A percentile compares a stretch with the other conserved stretches of the same genome.
These are phyloP conservation scores for Ictalurus furcatus DNA, from an alignment of 2,113 vertebrate genomes.

Conservation along the genomic window DNA sequence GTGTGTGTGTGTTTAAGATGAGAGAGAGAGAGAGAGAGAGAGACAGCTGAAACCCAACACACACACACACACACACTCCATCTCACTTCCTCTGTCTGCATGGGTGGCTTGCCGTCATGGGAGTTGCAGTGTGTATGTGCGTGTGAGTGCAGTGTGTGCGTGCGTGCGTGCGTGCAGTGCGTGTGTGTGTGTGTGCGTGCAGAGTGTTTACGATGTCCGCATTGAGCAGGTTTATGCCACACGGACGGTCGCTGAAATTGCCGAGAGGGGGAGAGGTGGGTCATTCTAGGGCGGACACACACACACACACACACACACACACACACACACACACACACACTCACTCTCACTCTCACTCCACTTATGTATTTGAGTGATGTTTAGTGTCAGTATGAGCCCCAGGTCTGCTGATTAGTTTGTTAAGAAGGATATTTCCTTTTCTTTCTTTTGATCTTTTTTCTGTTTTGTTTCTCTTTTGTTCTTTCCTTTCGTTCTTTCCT, in stretches of 20 bases:
- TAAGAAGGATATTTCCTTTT: background rate
- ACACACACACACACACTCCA: slow-evolving; percentile 4
- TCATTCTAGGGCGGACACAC: background rate
- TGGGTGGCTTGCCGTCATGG: slow-evolving; percentile 14
- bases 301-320: background rate
- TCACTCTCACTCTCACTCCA: background rate
- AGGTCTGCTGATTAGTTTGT: background rate
- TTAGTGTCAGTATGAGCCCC: background rate
- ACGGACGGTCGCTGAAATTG: slow-evolving; percentile 54
- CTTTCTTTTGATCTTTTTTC: background rate
- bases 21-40: background rate
- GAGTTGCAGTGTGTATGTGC: background rate
- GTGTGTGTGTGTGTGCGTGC: background rate
- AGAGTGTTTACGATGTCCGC: slow-evolving; percentile 37
- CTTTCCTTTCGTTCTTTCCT: background rate
- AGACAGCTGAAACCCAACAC: background rate
- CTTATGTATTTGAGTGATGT: background rate
- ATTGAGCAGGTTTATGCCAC: slow-evolving; percentile 51
- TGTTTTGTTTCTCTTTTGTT: background rate
- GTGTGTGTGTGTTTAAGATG: slow-evolving; percentile 38
- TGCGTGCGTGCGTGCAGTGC: background rate
- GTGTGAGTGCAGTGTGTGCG: background rate
- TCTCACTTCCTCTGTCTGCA: slow-evolving; percentile 50
- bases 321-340: background rate
- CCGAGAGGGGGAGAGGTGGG: slow-evolving; percentile 53